These are phyloP conservation scores for Mallotus villosus DNA, from an alignment of 2,797 vertebrate species.

Conservation along the genomic window DNA sequence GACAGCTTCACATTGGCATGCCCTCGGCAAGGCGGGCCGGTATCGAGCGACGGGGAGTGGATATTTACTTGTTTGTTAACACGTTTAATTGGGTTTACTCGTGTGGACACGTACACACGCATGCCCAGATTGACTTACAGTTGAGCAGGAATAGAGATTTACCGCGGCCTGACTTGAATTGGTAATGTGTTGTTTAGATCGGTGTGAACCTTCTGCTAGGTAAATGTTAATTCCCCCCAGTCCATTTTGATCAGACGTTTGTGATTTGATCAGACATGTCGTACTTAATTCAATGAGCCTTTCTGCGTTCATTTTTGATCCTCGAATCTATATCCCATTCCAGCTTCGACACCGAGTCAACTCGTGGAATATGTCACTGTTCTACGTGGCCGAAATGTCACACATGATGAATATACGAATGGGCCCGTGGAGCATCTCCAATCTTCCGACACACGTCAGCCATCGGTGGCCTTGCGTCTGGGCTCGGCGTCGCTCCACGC, in stretches of 20 bases:
- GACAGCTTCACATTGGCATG: conserved; percentile 75
- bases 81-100: conserved; percentile 78
- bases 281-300: too few species aligned
- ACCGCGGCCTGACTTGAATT: not conserved
- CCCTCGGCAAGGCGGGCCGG: conserved; percentile 54
- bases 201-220: too few species aligned
- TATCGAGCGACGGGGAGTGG: conserved; percentile 74
- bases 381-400: conserved; percentile 5
- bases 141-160: conserved; percentile 34
- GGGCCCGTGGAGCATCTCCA: conserved; percentile 47
- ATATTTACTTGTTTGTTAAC: conserved; percentile 81
- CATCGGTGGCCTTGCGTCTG: conserved; percentile 70
- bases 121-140: conserved; percentile 42
- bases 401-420: conserved; percentile 41
- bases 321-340: too few species aligned
- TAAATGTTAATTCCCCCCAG: too few species aligned
- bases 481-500: conserved; percentile 59
- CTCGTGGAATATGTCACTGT: not conserved
- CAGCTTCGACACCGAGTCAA: not conserved
- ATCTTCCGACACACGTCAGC: conserved; percentile 68
- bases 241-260: too few species aligned
- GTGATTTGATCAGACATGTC: too few species aligned
- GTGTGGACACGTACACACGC: conserved; percentile 62
- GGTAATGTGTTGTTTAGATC: not conserved
- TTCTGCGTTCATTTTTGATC: too few species aligned